phyloP scores from a whole-genome alignment of 2,797 vertebrate genomes.

The Cercopithecus neglectus region DNA sequence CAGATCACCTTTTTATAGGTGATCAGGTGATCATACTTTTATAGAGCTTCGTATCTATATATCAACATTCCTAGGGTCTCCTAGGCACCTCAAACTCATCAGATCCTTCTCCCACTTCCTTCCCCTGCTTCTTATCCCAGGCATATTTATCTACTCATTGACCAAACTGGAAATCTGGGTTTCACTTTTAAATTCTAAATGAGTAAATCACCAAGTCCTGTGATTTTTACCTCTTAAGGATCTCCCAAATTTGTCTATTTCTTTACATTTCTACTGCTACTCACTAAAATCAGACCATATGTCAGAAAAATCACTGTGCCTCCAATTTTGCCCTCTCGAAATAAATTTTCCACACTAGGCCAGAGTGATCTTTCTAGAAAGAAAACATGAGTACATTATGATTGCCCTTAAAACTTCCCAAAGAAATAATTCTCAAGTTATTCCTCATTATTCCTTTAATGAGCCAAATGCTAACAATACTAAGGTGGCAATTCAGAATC shows the following conservation, averaged over 20 bases:
- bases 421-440: neutral
- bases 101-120: neutral
- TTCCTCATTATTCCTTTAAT: neutral
- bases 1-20: neutral
- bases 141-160: neutral
- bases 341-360: neutral
- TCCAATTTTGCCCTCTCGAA: neutral
- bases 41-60: neutral
- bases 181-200: conserved; percentile 1
- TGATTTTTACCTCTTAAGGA: neutral
- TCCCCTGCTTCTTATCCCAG: neutral
- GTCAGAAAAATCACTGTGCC: neutral
- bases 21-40: neutral
- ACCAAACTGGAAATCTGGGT: neutral
- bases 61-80: neutral
- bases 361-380: neutral
- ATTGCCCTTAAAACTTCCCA: neutral
- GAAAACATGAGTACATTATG: neutral
- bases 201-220: neutral
- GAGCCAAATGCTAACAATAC: neutral
- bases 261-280: neutral
- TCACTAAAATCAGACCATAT: neutral
- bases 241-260: neutral
- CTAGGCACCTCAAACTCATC: neutral
- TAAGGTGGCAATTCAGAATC: neutral